Evolutionary conservation across 2,113 vertebrate species (phyloP).

Genomic region (Bostrychus sinensis): DNA sequence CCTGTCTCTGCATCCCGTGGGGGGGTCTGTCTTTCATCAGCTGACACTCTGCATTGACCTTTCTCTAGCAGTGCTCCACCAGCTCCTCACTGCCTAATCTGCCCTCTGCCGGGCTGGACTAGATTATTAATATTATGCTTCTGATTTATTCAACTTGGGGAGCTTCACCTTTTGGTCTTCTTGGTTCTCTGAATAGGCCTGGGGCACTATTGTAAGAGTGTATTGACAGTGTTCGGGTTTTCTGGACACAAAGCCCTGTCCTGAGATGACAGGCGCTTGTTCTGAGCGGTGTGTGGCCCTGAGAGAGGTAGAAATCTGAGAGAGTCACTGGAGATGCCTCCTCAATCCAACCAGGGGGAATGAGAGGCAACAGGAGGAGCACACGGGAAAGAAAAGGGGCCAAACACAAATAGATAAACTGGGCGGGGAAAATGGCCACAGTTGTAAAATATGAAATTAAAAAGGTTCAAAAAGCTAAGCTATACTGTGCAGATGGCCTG

Average conservation of each 20-base stretch:
- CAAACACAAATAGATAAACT: too few species aligned
- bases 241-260: background rate
- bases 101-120: conserved; percentile 15
- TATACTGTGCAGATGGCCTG: too few species aligned
- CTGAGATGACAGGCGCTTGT: background rate
- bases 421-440: too few species aligned
- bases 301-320: background rate
- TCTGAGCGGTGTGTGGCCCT: background rate
- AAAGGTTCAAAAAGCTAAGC: too few species aligned
- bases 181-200: background rate
- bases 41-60: conserved; percentile 6
- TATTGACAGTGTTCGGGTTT: conserved; percentile 1
- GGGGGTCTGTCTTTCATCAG: conserved; percentile 28
- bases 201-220: background rate
- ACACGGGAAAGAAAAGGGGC: too few species aligned
- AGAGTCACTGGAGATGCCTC: background rate
- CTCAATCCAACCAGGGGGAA: conserved; percentile 8
- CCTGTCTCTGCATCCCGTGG: background rate
- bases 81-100: conserved; percentile 7
- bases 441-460: too few species aligned
- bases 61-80: conserved; percentile 10
- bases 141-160: conserved; percentile 13
- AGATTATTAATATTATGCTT: conserved; percentile 30
- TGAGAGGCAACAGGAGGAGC: background rate
- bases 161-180: background rate